Evolutionary conservation across 2,113 vertebrate species (phyloP), one percentile per base, ranked within the genome.

Genomic region (Asarcornis scutulata): DNA sequence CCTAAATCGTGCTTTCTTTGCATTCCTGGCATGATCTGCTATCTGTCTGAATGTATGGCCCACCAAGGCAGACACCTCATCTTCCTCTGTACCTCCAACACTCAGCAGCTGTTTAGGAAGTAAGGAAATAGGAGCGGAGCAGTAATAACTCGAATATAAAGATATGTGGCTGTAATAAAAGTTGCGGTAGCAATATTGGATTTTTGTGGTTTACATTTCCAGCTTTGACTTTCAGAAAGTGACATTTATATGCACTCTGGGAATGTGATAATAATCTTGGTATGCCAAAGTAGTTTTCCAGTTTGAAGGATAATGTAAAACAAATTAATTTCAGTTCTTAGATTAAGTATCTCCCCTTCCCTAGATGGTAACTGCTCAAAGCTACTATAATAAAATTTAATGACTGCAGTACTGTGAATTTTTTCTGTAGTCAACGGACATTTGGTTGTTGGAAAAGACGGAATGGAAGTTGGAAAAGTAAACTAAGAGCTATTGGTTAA

Each of bases 161-260:
- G 83, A 88, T 91, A 78, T 78, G 83, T 76, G 58, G 34, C 66
- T 79, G 53, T 52, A 88, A 93, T 84, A 96, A 91, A 83, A 88
- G 73, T 88, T 94, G 90, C 88, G 92, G 93, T 91, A 95, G 80
- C 69, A 88, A 62, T 93, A 94, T n/a, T 93, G 62, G 80, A 90
- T 91, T 90, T 94, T 86, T 93, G 95, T 20, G 83, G 96, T 96
- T 96, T 94, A 85, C 67, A 78, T 62, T 94, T 95, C 89, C 93
- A 96, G 60, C 76, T 93, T 68, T 90, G 92, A 87, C 88, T 93
- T 89, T 93, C 29, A 86, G 86, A 92, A 92, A 88, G 91, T 85
- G 95, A 91, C 86, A 91, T 95, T 96, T 94, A 96, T 92, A 73
- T 91, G 88, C 0, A 0, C 81, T 76, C 50, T 94, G 90, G 74